Evolutionary conservation across 2,888 invertebrate genomes (phyloP).

Genomic region (Melanargia galathea): DNA sequence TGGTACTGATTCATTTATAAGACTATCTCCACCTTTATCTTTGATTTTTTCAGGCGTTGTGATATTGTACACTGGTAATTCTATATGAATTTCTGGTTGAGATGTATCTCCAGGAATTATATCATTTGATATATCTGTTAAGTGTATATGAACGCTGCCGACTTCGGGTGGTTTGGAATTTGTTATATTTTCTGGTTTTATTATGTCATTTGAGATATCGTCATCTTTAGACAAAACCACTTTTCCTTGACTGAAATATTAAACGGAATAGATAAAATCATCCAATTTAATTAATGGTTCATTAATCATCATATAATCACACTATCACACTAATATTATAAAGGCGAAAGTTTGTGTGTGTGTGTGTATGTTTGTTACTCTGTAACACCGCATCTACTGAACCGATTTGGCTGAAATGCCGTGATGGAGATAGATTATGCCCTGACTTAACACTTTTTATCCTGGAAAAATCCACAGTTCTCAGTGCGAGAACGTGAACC

Average conservation of each 20-base stretch:
- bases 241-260: slow-evolving; percentile 9
- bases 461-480: no score
- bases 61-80: slow-evolving; percentile 6
- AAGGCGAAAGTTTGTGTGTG: no score
- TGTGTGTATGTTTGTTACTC: no score
- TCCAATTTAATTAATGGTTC: no score
- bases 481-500: no score
- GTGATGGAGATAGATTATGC: no score
- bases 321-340: no score
- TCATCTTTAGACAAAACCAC: slow-evolving; percentile 17
- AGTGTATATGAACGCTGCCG: background rate
- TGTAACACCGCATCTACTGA: no score
- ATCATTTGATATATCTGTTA: slow-evolving; percentile 20
- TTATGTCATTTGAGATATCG: slow-evolving; percentile 28
- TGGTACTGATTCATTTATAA: background rate
- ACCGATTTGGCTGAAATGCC: no score
- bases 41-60: background rate
- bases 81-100: slow-evolving; percentile 3
- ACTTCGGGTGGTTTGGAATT: slow-evolving; percentile 18
- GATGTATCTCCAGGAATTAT: background rate
- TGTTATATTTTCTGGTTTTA: slow-evolving; percentile 33
- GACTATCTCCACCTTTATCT: background rate
- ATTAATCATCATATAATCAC: no score
- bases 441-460: no score
- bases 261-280: background rate